Percentiles rank a stretch among this genome's conserved stretches.
phyloP scores from a whole-genome alignment of 2,113 vertebrate genomes.

The Pelobates fuscus region DNA sequence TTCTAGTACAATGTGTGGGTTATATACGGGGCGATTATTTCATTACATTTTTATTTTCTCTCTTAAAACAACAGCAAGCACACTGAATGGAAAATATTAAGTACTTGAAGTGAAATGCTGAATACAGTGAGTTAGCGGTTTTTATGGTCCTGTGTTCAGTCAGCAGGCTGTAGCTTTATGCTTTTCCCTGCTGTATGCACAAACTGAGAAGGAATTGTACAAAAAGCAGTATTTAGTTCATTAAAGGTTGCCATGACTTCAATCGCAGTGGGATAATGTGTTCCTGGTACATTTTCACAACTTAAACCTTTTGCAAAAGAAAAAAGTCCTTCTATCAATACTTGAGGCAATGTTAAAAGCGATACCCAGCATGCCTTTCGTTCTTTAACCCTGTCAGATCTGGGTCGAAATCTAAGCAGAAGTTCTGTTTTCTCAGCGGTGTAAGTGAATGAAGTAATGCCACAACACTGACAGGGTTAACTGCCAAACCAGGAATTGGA shows the following conservation, averaged over 20 bases:
- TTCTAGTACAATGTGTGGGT: slow-evolving; percentile 39
- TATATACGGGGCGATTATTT: background rate
- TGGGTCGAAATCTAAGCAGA: no score
- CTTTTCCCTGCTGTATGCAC: background rate
- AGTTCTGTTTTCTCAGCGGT: no score
- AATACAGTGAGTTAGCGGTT: background rate
- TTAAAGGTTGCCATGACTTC: slow-evolving; percentile 19
- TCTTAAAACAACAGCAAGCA: background rate
- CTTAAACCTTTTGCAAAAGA: background rate
- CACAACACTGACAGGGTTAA: no score
- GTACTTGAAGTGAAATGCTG: background rate
- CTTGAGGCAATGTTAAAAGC: background rate
- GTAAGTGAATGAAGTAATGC: no score
- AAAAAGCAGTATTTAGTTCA: slow-evolving; percentile 20
- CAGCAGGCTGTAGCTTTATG: background rate
- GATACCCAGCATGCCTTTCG: background rate
- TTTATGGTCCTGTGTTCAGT: background rate
- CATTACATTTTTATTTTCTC: background rate
- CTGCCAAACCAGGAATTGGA: no score
- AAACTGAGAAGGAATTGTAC: background rate
- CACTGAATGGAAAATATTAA: background rate
- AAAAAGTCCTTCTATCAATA: background rate
- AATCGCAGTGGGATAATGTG: background rate
- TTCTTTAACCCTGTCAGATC: background rate
- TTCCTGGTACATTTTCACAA: background rate